Evolutionary conservation across 2,113 vertebrate genomes (phyloP).

Genomic region (Myocastor coypus): DNA sequence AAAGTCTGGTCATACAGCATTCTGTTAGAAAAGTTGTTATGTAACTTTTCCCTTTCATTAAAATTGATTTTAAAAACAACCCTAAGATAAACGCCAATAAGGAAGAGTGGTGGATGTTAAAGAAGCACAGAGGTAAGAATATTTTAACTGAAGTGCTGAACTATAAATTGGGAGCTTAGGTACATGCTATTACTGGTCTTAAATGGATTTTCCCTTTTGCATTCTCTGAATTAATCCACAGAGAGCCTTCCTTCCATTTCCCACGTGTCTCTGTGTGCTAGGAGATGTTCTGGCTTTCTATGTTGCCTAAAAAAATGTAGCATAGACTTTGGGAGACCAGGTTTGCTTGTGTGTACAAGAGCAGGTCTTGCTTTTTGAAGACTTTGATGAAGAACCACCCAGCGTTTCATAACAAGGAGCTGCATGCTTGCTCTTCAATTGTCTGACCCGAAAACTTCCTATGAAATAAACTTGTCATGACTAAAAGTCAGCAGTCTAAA

Average conservation of each 20-base stretch:
- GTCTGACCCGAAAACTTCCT: neutral
- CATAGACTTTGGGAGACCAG: neutral
- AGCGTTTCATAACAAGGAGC: neutral
- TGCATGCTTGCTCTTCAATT: neutral
- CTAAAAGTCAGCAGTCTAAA: conserved; percentile 12
- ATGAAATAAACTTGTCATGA: neutral
- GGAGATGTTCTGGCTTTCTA: neutral
- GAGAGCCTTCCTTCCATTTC: neutral
- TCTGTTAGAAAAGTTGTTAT: neutral
- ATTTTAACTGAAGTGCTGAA: too few species aligned
- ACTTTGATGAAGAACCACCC: neutral
- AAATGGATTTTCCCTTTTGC: neutral
- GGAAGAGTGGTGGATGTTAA: neutral
- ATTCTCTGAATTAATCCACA: neutral
- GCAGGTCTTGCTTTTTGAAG: neutral
- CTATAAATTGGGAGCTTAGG: neutral
- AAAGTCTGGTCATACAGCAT: neutral
- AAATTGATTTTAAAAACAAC: neutral
- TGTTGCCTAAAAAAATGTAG: neutral
- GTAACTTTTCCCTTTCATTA: neutral
- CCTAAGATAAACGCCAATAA: neutral
- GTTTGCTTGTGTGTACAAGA: neutral
- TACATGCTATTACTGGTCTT: neutral
- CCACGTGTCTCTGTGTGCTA: neutral
- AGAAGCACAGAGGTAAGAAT: neutral